These are phyloP conservation scores for Ceratosolen solmsi DNA, from an alignment of 1,140 invertebrate species.

Conservation along the genomic window DNA sequence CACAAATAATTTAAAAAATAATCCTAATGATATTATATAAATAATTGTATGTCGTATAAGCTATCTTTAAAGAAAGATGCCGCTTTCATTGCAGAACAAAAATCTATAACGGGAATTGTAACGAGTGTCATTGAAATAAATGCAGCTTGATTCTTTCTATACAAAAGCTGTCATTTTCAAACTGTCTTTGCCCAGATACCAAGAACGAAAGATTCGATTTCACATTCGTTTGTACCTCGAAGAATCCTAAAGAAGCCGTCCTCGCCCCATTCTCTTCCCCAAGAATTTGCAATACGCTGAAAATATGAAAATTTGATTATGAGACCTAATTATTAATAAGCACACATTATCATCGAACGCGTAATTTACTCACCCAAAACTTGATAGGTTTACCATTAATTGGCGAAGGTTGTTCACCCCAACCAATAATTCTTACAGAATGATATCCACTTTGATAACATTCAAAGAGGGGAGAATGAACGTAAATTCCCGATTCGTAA, in stretches of 20 bases:
- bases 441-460: constrained; percentile 82
- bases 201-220: constrained; percentile 89
- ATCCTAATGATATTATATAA: constrained; percentile 10
- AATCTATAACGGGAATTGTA: neutral
- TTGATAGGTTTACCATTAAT: constrained; percentile 74
- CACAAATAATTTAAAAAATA: constrained; percentile 13
- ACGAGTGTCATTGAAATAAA: constrained; percentile 29
- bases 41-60: constrained; percentile 4
- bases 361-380: constrained; percentile 87
- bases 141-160: constrained; percentile 11
- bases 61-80: constrained; percentile 9
- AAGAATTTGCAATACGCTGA: constrained; percentile 91
- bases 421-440: constrained; percentile 92
- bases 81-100: neutral
- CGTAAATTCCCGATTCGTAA: constrained; percentile 89
- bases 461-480: constrained; percentile 75
- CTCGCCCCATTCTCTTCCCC: constrained; percentile 93
- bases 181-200: constrained; percentile 80
- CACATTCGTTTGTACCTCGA: constrained; percentile 86
- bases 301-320: constrained; percentile 53
- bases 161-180: constrained; percentile 32
- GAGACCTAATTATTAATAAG: neutral
- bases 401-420: constrained; percentile 83
- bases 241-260: constrained; percentile 87
- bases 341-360: neutral